Base-by-base conservation (phyloP, 2,888 invertebrate genomes). In the Crossocerus cetratus region DNA sequence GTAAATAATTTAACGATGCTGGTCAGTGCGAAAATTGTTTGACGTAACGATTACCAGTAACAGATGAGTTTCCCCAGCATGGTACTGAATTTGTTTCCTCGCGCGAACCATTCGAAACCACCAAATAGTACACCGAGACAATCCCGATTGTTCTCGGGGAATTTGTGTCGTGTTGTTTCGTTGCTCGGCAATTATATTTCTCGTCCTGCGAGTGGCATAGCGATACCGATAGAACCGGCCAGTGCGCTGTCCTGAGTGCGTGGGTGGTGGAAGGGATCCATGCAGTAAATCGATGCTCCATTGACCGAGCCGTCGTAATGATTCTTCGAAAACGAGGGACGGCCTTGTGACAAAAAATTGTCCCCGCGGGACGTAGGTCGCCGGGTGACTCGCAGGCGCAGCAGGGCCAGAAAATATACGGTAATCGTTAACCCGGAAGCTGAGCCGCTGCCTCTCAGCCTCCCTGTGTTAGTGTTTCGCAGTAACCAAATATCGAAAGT, bases 381-480 rank as follows among this genome's bases (percentile, higher is more conserved):
- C 43, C 57, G 60, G 54, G 66, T 64, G 65, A 65, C 69, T 69
- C 74, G 59, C 44, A 69, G 60, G 62, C 59, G 63, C 45, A 59
- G 49, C 44, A 44, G 23, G 21, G 55, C 43, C 42, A 53, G 63
- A 63, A 69, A 74, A 74, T 69, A 74, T 75, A 74, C 75, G 75
- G 65, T 74, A 74, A 75, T 75, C 75, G 75, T 74, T 69, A 74
- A 74, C 75, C 65, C 60, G 75, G 45, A 66, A 57, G 13, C 60
- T 21, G 45, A 5, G 42, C 32, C 32, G 32, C 11, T 32, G 8
- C 32, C 32, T 32, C 11, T 42, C 43, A n/a, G 23, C 11, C 18
- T 32, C n/a, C 13, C 20, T 49, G 54, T 60, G 54, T 58, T 20
- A 45, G 58, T 21, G 18, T 53, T 45, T 54, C 54, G 43, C 18